Base-by-base conservation (phyloP, 1,140 invertebrate genomes). In the Phenacoccus solenopsis region DNA sequence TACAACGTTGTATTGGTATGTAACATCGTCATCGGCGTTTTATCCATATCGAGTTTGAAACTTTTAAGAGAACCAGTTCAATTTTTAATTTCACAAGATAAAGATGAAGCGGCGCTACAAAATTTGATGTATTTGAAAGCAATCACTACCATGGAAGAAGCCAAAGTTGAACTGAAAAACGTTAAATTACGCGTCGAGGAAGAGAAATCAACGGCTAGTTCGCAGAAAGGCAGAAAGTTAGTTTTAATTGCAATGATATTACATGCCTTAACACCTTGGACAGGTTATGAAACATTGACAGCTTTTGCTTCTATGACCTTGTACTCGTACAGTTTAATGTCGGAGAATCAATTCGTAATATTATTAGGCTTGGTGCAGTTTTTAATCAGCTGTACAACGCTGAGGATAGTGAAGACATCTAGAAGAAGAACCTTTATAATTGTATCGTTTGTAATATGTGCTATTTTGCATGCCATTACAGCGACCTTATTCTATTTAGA, bases 21-120 rank as follows among this genome's bases (percentile, higher is more conserved):
- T 0, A 87, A 87, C 72, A 78, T 85, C 1, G 78, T 79, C 0
- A 75, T 88, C 38, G 86, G 87, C 0, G 73, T 85, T 1, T 28
- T 85, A 0, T 88, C 90, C 77, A 73, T 89, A 0, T 71, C 83
- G 0, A 85, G 87, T 73, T 88, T 89, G 78, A 70, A 84, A 16
- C 84, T 86, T 59, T 87, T 93, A 81, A 91, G 91, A 0, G 93
- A 95, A 76, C 88, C 89, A 38, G 92, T 93, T 0, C 86, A 85
- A 69, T 90, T 84, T 73, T 79, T 87, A 30, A 78, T 90, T 0
- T 77, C 78, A 2, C 83, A 83, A 74, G 81, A 83, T 75, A 80
- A 83, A 27, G 81, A 81, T 35, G 78, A 83, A 4, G 84, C 86
- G 2, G 91, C 91, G 0, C 76, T 84, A 0, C 74, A 81, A 2